Evolutionary conservation across 2,797 vertebrate species (phyloP).

Genomic region (Sebastiscus tertius): DNA sequence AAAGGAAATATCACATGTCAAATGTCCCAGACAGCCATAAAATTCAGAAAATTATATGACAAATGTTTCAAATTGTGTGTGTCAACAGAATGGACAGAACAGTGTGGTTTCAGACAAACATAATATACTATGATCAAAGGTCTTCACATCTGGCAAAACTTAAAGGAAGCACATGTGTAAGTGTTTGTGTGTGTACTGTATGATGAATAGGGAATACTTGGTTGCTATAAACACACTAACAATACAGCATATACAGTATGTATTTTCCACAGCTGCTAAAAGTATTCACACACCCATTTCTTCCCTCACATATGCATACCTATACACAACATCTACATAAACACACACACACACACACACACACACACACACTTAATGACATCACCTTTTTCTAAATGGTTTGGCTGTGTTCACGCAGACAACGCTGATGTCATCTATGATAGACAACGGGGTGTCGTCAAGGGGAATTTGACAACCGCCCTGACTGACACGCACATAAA

Average conservation of each 20-base stretch:
- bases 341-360: conserved; percentile 3
- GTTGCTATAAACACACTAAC: conserved; percentile 39
- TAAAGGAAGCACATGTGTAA: background rate
- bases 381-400: background rate
- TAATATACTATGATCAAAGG: background rate
- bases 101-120: background rate
- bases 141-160: background rate
- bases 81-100: background rate
- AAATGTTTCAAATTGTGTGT: background rate
- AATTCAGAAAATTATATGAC: background rate
- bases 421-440: conserved; percentile 32
- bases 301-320: background rate
- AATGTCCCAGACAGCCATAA: background rate
- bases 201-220: background rate
- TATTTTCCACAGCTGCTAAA: conserved; percentile 31
- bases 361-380: background rate
- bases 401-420: background rate
- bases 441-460: conserved; percentile 15
- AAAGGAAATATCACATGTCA: background rate
- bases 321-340: background rate
- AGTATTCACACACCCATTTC: background rate
- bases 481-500: background rate
- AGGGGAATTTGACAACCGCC: conserved; percentile 28
- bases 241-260: conserved; percentile 13
- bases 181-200: background rate